Percentiles rank a stretch among this genome's conserved stretches.
Evolutionary conservation across 2,888 invertebrate genomes (phyloP).

Genomic region (Fragum fragum): DNA sequence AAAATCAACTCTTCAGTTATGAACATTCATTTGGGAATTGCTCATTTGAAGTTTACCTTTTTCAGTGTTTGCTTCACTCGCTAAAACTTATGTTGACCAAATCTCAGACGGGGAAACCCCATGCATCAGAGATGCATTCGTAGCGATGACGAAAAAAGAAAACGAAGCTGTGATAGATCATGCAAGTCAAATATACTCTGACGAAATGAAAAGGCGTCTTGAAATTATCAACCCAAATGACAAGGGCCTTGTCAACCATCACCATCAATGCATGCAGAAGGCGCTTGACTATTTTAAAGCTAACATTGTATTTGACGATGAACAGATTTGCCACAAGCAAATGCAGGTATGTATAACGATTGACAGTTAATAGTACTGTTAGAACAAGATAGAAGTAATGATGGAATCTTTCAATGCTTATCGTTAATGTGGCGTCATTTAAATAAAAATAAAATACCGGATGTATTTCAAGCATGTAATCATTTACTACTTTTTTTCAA

Average conservation of each 20-base stretch:
- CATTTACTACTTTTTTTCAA: no score
- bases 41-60: no score
- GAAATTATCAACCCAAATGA: constrained; percentile 9
- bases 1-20: no score
- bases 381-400: no score
- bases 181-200: constrained; percentile 10
- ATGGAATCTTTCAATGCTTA: no score
- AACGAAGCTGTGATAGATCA: background rate
- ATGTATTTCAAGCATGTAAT: no score
- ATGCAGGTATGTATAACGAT: background rate
- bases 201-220: constrained; percentile 15
- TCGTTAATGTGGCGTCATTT: no score
- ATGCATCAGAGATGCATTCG: constrained; percentile 2
- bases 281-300: constrained; percentile 2
- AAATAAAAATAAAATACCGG: no score
- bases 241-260: background rate
- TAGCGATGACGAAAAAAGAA: background rate
- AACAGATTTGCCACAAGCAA: constrained; percentile 1
- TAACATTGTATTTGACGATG: constrained; percentile 7
- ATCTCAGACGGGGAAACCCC: background rate
- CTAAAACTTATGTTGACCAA: background rate
- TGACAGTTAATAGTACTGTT: no score
- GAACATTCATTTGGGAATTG: no score
- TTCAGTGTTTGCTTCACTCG: constrained; percentile 14
- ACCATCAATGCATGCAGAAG: constrained; percentile 6